Evolutionary conservation across 2,797 vertebrate genomes (phyloP).

Genomic region (Hyperoplus immaculatus): DNA sequence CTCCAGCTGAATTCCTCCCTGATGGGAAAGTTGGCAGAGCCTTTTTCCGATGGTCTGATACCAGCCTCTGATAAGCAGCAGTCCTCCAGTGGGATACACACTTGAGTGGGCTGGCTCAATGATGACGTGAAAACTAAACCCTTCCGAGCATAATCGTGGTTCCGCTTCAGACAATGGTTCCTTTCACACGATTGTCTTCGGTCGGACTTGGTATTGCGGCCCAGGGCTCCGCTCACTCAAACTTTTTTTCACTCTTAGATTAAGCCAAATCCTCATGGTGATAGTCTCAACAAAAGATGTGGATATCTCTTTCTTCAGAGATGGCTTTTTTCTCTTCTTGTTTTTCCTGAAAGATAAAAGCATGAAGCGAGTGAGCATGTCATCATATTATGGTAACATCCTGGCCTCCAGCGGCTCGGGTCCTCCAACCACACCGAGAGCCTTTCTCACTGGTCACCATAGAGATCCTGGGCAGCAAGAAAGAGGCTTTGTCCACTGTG

Average conservation of each 20-base stretch:
- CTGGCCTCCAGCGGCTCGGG: constrained; percentile 45
- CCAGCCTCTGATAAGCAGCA: constrained; percentile 29
- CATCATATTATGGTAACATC: constrained; percentile 63
- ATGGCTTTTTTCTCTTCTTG: neutral
- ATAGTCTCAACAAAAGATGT: neutral
- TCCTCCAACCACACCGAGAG: constrained; percentile 41
- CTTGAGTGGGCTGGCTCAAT: constrained; percentile 28
- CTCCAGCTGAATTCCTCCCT: constrained; percentile 58
- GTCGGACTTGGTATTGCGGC: constrained; percentile 6
- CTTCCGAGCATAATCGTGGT: neutral
- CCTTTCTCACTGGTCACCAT: constrained; percentile 61
- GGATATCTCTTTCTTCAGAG: constrained; percentile 1
- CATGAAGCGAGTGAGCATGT: constrained; percentile 36
- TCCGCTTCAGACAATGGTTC: constrained; percentile 36
- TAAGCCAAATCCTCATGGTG: neutral
- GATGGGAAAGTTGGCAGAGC: constrained; percentile 57
- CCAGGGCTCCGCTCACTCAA: neutral
- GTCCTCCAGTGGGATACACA: constrained; percentile 28
- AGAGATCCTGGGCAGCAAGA: constrained; percentile 69
- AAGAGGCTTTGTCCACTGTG: constrained; percentile 73
- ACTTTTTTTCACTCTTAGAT: neutral
- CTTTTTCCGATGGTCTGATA: constrained; percentile 32
- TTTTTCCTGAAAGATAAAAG: constrained; percentile 19
- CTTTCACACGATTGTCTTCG: constrained; percentile 42
- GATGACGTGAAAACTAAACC: constrained; percentile 33